Evolutionary conservation across 2,797 vertebrate species (phyloP).

Genomic region (Danio albolineatus): DNA sequence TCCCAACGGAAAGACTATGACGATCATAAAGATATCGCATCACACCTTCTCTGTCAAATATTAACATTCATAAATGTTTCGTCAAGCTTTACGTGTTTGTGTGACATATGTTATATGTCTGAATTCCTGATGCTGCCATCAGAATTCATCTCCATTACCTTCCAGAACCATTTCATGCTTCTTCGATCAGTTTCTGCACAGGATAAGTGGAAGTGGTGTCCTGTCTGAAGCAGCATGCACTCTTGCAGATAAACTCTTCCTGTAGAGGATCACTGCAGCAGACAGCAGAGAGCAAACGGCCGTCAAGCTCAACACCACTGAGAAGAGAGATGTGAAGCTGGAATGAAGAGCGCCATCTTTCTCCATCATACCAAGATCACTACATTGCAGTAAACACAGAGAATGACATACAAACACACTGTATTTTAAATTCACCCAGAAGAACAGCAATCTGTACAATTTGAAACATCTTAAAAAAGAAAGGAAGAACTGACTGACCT

Average conservation of each 20-base stretch:
- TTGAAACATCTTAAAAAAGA: background rate
- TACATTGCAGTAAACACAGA: constrained; percentile 13
- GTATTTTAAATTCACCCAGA: background rate
- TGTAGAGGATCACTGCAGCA: constrained; percentile 38
- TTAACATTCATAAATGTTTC: background rate
- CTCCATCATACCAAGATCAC: constrained; percentile 4
- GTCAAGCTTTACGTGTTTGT: background rate
- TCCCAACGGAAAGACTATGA: background rate
- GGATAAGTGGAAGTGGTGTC: constrained; percentile 41
- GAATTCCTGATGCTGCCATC: background rate
- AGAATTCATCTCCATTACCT: background rate
- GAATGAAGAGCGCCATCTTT: constrained; percentile 4
- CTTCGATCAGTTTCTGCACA: background rate
- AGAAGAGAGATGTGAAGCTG: background rate
- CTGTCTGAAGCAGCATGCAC: constrained; percentile 54
- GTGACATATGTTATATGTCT: too few relatives aligned
- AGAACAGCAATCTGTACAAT: too few relatives aligned
- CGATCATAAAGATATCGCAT: background rate
- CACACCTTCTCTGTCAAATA: background rate
- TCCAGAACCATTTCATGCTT: background rate
- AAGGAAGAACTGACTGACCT: constrained; percentile 58
- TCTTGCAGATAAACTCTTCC: constrained; percentile 57
- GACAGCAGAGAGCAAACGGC: constrained; percentile 55
- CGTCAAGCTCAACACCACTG: constrained; percentile 39
- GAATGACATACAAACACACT: background rate